Conservation (phyloP, 1,140 invertebrate species). For the Rhyzopertha dominica region DNA sequence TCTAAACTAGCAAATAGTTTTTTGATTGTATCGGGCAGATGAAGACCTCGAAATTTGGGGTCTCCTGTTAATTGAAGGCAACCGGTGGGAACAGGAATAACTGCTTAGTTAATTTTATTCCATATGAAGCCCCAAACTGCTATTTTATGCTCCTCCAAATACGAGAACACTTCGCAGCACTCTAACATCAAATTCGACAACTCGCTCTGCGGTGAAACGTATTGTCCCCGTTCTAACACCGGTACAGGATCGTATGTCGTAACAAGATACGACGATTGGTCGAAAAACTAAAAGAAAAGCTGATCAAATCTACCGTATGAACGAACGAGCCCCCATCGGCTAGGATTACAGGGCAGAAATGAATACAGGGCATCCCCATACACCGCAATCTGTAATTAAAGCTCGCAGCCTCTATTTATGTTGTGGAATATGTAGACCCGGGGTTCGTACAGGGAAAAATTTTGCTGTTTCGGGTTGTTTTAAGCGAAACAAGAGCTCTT, state of each 20-base stretch:
- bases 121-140: background rate
- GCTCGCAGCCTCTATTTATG: no score
- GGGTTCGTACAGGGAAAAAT: no score
- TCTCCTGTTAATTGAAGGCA: no score
- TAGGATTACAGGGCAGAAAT: conserved; percentile 36
- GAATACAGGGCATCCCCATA: conserved; percentile 36
- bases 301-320: conserved; percentile 43
- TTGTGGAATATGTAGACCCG: no score
- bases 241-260: conserved; percentile 7
- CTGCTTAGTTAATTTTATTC: background rate
- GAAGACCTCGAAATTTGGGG: no score
- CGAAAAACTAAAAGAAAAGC: conserved; percentile 43
- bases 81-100: no score
- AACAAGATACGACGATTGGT: no score
- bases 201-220: background rate
- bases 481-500: no score
- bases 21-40: no score
- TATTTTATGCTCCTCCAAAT: conserved; percentile 1
- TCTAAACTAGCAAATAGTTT: no score
- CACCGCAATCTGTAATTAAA: conserved; percentile 33
- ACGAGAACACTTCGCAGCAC: background rate
- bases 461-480: no score
- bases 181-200: background rate
- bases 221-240: conserved; percentile 3
- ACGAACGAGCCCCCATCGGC: conserved; percentile 32